phyloP scores from a whole-genome alignment of 2,797 vertebrate genomes.

The Melanotaenia boesemani region DNA sequence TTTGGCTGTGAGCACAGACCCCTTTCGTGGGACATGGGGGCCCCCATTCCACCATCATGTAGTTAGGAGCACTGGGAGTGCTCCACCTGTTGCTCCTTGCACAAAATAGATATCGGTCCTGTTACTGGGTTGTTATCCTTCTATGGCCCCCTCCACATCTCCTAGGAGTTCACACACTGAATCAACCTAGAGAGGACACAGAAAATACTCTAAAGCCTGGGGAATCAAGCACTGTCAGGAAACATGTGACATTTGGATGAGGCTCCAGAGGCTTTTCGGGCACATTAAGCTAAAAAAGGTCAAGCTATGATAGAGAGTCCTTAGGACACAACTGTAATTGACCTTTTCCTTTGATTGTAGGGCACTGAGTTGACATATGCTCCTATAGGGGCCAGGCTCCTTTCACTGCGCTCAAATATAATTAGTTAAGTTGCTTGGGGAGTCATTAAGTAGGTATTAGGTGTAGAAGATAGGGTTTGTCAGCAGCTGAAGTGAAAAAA shows the following conservation, averaged over 20 bases:
- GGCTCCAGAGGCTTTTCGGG: conserved; percentile 63
- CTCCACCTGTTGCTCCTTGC: too few relatives aligned
- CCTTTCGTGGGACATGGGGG: too few relatives aligned
- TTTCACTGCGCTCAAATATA: conserved; percentile 52
- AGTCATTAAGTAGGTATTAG: conserved; percentile 47
- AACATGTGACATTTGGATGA: conserved; percentile 76
- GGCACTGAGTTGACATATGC: conserved; percentile 58
- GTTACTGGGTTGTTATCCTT: too few relatives aligned
- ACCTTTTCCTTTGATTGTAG: conserved; percentile 75
- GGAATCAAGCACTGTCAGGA: conserved; percentile 44
- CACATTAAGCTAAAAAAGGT: conserved; percentile 74
- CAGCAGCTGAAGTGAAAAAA: conserved; percentile 5
- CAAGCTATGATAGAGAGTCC: conserved; percentile 72
- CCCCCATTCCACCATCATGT: too few relatives aligned
- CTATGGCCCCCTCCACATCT: too few relatives aligned
- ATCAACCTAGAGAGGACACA: conserved; percentile 29
- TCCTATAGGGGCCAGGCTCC: conserved; percentile 36
- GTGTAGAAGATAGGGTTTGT: conserved; percentile 22
- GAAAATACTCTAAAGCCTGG: conserved; percentile 43
- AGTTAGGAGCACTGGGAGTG: too few relatives aligned
- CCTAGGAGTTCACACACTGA: conserved; percentile 7
- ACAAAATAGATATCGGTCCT: too few relatives aligned
- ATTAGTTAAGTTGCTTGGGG: conserved; percentile 58
- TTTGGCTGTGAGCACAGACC: too few relatives aligned
- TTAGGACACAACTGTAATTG: conserved; percentile 73